Percentiles rank a stretch among this genome's conserved stretches.
Evolutionary conservation across 1,140 invertebrate species (phyloP).

Genomic region (Musca domestica): DNA sequence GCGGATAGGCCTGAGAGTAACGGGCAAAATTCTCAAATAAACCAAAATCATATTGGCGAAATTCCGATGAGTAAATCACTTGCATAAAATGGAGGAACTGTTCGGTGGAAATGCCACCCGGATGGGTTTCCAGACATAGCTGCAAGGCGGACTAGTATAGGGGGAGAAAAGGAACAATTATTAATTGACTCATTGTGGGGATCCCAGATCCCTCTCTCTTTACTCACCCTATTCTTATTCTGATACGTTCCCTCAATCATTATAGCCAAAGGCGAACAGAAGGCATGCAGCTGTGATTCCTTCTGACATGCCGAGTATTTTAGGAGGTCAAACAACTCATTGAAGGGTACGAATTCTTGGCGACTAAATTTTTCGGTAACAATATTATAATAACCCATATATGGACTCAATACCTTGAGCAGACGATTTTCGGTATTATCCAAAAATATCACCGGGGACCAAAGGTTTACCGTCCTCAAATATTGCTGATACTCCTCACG

Average conservation of each 20-base stretch:
- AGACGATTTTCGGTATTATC: conserved; percentile 40
- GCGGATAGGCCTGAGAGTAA: conserved; percentile 56
- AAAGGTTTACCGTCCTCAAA: conserved; percentile 56
- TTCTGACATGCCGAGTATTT: conserved; percentile 54
- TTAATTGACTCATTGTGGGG: background rate
- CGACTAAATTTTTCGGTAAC: conserved; percentile 53
- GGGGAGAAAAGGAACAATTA: background rate
- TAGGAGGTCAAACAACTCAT: conserved; percentile 34
- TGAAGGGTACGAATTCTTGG: conserved; percentile 41
- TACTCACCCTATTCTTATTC: conserved; percentile 7
- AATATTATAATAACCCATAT: conserved; percentile 41
- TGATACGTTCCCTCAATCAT: background rate
- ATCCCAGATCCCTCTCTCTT: too few species aligned
- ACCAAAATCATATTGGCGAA: conserved; percentile 54
- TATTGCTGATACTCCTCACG: conserved; percentile 61
- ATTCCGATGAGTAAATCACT: conserved; percentile 31
- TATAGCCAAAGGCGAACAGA: conserved; percentile 3
- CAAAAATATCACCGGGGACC: conserved; percentile 61
- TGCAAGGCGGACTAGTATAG: conserved; percentile 47
- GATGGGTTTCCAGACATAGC: conserved; percentile 45
- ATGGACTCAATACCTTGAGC: conserved; percentile 37
- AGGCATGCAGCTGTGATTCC: conserved; percentile 48
- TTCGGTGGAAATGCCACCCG: conserved; percentile 56
- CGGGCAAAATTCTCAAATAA: conserved; percentile 51
- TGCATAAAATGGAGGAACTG: conserved; percentile 57